Conservation (phyloP, 2,797 vertebrate genomes). For the Urosaurus nigricauda region DNA sequence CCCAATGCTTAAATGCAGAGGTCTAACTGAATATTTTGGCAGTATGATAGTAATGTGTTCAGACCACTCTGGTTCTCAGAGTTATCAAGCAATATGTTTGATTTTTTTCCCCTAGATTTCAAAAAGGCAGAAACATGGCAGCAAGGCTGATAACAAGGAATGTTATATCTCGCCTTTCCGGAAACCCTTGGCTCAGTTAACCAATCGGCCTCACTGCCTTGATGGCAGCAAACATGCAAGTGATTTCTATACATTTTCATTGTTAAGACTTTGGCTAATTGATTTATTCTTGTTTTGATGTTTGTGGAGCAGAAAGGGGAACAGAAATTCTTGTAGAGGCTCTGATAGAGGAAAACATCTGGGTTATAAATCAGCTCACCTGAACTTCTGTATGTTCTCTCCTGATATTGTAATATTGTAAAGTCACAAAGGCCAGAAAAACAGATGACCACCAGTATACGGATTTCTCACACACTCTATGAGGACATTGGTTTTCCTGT, state of each 20-base stretch:
- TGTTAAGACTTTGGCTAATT: not conserved
- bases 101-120: conserved; percentile 78
- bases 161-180: conserved; percentile 86
- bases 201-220: conserved; percentile 78
- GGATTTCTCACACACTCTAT: too few relatives aligned
- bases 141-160: conserved; percentile 67
- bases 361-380: too few relatives aligned
- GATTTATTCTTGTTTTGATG: not conserved
- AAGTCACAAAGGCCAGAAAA: too few relatives aligned
- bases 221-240: conserved; percentile 91
- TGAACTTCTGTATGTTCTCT: too few relatives aligned
- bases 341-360: too few relatives aligned
- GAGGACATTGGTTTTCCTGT: too few relatives aligned
- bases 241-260: conserved; percentile 23
- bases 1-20: not conserved
- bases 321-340: not conserved
- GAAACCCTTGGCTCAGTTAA: conserved; percentile 87
- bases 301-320: too few relatives aligned
- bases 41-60: not conserved
- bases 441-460: too few relatives aligned
- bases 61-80: not conserved
- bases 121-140: conserved; percentile 78
- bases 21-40: conserved; percentile 32
- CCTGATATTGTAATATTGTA: too few relatives aligned
- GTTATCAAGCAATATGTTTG: conserved; percentile 4